Evolutionary conservation across 2,113 vertebrate genomes (phyloP).

Genomic region (Nycticebus coucang): DNA sequence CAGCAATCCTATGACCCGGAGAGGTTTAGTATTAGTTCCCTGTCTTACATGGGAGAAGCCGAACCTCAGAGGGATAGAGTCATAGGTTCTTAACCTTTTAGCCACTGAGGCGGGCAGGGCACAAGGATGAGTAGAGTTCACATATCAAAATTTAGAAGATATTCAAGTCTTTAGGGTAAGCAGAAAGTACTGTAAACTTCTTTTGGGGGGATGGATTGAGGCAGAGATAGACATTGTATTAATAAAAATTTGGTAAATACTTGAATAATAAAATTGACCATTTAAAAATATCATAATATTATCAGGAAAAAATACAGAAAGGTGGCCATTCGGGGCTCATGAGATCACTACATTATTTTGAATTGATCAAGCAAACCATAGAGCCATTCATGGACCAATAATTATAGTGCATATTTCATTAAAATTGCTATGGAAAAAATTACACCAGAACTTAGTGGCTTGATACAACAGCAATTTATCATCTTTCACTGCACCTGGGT

Average conservation of each 20-base stretch:
- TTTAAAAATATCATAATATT: slow-evolving; percentile 26
- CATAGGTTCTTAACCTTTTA: background rate
- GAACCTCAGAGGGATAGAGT: background rate
- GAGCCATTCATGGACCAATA: background rate
- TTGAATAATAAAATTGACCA: background rate
- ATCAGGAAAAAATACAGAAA: slow-evolving; percentile 32
- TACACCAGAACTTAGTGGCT: background rate
- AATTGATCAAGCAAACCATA: background rate
- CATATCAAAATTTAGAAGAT: slow-evolving; percentile 39
- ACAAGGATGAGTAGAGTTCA: background rate
- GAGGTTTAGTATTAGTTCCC: background rate
- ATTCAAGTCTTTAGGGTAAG: slow-evolving; percentile 43
- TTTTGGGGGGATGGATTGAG: background rate
- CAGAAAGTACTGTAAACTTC: background rate
- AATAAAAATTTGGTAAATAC: background rate
- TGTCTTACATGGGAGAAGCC: background rate
- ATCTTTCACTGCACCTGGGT: background rate
- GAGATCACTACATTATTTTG: background rate
- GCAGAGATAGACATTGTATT: background rate
- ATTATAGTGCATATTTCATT: background rate
- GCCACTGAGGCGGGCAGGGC: background rate
- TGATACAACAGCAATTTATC: background rate
- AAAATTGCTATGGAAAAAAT: slow-evolving; percentile 39
- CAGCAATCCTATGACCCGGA: background rate
- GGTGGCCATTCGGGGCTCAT: background rate